These are phyloP conservation scores for Hypotaenidia okinawae DNA, from an alignment of 2,797 vertebrate species.

Conservation along the genomic window DNA sequence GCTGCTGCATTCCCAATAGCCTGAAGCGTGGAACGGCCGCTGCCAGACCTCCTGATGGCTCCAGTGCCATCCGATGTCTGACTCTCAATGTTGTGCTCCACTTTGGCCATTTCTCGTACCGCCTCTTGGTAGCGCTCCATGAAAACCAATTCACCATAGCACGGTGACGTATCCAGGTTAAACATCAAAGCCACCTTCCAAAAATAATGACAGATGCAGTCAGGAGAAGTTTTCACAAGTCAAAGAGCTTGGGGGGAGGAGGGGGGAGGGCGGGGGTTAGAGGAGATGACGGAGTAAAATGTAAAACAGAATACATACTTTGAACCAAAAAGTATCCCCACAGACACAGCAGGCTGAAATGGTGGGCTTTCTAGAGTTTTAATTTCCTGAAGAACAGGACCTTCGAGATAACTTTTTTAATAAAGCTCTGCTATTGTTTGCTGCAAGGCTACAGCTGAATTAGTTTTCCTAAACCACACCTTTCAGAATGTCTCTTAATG, in stretches of 20 bases:
- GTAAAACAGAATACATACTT: background rate
- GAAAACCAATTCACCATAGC: conserved; percentile 90
- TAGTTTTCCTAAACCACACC: background rate
- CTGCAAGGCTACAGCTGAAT: background rate
- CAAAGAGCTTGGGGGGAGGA: background rate
- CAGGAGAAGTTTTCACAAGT: background rate
- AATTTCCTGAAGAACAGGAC: background rate
- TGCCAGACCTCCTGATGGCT: conserved; percentile 78
- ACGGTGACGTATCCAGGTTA: conserved; percentile 83
- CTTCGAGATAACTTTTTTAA: background rate
- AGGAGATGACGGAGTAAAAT: background rate
- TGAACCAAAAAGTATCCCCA: background rate
- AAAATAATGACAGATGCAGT: background rate
- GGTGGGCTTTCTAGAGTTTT: background rate
- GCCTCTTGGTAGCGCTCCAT: conserved; percentile 93
- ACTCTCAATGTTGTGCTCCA: conserved; percentile 94
- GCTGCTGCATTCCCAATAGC: conserved; percentile 95
- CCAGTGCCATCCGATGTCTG: conserved; percentile 82
- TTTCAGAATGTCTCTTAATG: background rate
- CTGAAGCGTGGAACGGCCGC: conserved; percentile 89
- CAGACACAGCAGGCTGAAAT: background rate
- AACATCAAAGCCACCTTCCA: conserved; percentile 91
- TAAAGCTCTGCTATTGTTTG: background rate
- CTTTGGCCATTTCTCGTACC: conserved; percentile 85
- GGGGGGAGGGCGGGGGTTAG: background rate